These are phyloP conservation scores for Saccopteryx bilineata DNA, from an alignment of 2,113 vertebrate genomes.

Conservation along the genomic window DNA sequence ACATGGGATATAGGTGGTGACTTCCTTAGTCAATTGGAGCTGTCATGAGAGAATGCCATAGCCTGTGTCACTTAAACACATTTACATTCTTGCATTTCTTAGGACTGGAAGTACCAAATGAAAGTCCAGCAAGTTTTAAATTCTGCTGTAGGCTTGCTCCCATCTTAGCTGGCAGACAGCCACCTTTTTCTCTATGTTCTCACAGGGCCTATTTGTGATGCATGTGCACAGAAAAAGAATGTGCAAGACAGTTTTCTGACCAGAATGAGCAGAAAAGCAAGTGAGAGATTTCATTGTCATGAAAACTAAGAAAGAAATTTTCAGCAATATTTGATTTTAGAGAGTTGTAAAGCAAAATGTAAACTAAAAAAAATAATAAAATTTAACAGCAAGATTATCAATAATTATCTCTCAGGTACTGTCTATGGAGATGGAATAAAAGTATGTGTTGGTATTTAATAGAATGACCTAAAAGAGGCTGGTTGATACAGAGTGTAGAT, in stretches of 20 bases:
- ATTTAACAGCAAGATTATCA: not conserved
- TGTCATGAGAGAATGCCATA: not conserved
- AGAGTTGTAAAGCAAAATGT: not conserved
- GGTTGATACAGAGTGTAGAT: accelerated
- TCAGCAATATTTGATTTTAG: not conserved
- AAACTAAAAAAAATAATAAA: not conserved
- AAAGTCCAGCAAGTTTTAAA: not conserved
- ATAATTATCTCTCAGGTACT: not conserved
- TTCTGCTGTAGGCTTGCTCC: not conserved
- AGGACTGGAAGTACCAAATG: not conserved
- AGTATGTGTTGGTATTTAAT: not conserved
- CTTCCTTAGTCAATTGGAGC: not conserved
- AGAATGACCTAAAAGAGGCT: not conserved
- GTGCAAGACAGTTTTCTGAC: not conserved
- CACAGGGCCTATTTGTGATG: too few species aligned
- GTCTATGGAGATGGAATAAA: not conserved
- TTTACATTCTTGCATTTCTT: not conserved
- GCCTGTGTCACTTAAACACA: not conserved
- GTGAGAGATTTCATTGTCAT: not conserved
- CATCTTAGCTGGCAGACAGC: not conserved
- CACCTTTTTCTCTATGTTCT: not conserved
- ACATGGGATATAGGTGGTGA: accelerated
- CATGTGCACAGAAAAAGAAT: not conserved
- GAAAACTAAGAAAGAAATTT: not conserved
- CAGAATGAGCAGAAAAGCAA: not conserved